phyloP scores from a whole-genome alignment of 2,888 invertebrate genomes.

The Sarcophaga subvicina region DNA sequence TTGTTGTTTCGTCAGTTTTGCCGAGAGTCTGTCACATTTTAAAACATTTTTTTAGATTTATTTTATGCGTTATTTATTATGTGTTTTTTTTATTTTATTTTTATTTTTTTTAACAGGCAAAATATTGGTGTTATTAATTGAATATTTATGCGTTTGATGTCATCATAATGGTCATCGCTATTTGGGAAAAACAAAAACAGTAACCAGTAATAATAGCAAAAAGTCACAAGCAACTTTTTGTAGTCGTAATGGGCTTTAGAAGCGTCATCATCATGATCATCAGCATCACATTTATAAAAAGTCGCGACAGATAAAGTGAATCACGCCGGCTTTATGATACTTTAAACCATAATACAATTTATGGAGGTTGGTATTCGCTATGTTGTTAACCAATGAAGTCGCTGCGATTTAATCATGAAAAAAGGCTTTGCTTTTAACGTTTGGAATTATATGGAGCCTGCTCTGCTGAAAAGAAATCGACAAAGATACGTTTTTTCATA shows the following conservation, averaged over 20 bases:
- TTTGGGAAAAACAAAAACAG: conserved; percentile 6
- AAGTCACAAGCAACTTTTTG: conserved; percentile 11
- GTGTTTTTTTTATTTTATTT: not conserved
- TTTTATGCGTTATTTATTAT: conserved; percentile 20
- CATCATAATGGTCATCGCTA: conserved; percentile 70
- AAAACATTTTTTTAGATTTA: conserved; percentile 15
- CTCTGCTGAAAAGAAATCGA: too few relatives aligned
- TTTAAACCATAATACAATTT: too few relatives aligned
- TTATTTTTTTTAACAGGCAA: not conserved
- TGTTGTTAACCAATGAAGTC: too few relatives aligned
- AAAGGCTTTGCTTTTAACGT: too few relatives aligned
- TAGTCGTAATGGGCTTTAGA: conserved; percentile 12
- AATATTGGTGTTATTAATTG: conserved; percentile 71
- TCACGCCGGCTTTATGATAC: too few relatives aligned
- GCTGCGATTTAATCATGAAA: too few relatives aligned
- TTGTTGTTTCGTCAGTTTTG: conserved; percentile 9
- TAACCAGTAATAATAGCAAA: conserved; percentile 4
- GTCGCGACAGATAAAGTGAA: too few relatives aligned
- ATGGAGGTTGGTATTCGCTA: too few relatives aligned
- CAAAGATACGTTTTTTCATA: too few relatives aligned
- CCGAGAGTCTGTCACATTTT: conserved; percentile 18
- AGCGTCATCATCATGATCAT: conserved; percentile 8
- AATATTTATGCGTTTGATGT: conserved; percentile 74
- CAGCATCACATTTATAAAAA: not conserved
- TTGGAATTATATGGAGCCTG: too few relatives aligned